Percentiles rank a stretch among this genome's conserved stretches.
These are phyloP conservation scores for Gymnothorax javanicus DNA, from an alignment of 2,797 vertebrate genomes.

Conservation along the genomic window DNA sequence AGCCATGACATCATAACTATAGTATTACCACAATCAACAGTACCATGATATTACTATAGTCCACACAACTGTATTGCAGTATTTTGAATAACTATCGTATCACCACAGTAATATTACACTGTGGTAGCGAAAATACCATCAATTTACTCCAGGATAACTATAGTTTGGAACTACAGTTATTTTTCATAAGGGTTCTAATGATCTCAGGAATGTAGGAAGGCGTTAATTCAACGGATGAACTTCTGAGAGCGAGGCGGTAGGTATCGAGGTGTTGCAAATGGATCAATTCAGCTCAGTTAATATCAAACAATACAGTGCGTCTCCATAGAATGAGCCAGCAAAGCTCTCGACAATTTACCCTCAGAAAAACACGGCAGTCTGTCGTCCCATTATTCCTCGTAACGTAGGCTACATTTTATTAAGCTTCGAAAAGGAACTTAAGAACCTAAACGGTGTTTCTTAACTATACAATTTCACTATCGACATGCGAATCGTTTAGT, in stretches of 20 bases:
- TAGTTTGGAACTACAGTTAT: too few relatives aligned
- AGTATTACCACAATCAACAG: too few relatives aligned
- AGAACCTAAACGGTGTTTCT: neutral
- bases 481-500: neutral
- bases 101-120: too few relatives aligned
- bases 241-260: neutral
- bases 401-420: neutral
- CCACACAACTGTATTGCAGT: too few relatives aligned
- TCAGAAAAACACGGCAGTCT: neutral
- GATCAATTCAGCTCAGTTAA: neutral
- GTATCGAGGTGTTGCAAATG: neutral
- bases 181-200: neutral
- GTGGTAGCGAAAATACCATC: too few relatives aligned
- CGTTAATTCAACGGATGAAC: conserved; percentile 3
- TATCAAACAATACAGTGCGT: neutral
- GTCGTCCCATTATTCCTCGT: neutral
- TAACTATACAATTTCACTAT: neutral
- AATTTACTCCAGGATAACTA: too few relatives aligned
- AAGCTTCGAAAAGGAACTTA: neutral
- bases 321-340: neutral
- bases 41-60: too few relatives aligned
- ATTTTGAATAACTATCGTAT: too few relatives aligned
- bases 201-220: conserved; percentile 27
- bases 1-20: too few relatives aligned
- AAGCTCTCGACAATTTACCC: neutral